Conservation (phyloP, 64 coral and sea anemone species). For the Montipora capricornis region DNA sequence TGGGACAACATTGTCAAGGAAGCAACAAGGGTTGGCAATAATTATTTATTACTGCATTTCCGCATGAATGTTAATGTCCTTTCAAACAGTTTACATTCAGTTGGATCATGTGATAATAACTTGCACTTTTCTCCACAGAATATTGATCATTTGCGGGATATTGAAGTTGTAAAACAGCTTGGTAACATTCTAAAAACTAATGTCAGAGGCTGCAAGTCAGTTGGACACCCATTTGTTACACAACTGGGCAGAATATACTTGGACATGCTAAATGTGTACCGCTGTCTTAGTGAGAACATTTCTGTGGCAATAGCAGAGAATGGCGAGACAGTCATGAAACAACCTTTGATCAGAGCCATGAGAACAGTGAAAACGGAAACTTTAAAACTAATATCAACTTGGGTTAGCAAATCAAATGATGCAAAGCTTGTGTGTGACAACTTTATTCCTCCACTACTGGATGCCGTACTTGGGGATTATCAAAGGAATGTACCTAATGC, state of each 20-base stretch:
- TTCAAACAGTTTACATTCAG: neutral
- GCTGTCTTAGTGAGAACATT: slow-evolving; percentile 99
- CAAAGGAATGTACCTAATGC: slow-evolving; percentile 95
- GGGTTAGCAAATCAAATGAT: slow-evolving; percentile 97
- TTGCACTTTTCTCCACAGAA: slow-evolving; percentile 70
- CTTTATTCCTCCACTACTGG: slow-evolving; percentile 98
- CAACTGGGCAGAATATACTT: slow-evolving; percentile 98
- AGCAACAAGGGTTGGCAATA: slow-evolving; percentile 83
- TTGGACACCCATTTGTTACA: slow-evolving; percentile 98
- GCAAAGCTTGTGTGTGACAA: slow-evolving; percentile 99
- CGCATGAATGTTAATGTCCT: neutral
- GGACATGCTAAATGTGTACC: slow-evolving; percentile 99
- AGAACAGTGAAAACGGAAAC: slow-evolving; percentile 97
- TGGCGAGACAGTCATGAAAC: slow-evolving; percentile 95
- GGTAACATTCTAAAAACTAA: slow-evolving; percentile 99
- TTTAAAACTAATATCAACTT: slow-evolving; percentile 93
- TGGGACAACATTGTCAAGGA: slow-evolving; percentile 99
- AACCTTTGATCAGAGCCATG: slow-evolving; percentile 95
- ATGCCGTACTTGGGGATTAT: slow-evolving; percentile 97
- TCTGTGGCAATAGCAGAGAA: slow-evolving; percentile 90
- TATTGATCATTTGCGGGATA: slow-evolving; percentile 93
- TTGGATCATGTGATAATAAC: neutral
- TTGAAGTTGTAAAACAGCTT: slow-evolving; percentile 97
- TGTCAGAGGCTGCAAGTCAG: slow-evolving; percentile 96
- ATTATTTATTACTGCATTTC: neutral